A percentile compares a stretch with the other conserved stretches of the same genome.
phyloP scores from a whole-genome alignment of 1,140 invertebrate genomes.

The Caerostris darwini region DNA sequence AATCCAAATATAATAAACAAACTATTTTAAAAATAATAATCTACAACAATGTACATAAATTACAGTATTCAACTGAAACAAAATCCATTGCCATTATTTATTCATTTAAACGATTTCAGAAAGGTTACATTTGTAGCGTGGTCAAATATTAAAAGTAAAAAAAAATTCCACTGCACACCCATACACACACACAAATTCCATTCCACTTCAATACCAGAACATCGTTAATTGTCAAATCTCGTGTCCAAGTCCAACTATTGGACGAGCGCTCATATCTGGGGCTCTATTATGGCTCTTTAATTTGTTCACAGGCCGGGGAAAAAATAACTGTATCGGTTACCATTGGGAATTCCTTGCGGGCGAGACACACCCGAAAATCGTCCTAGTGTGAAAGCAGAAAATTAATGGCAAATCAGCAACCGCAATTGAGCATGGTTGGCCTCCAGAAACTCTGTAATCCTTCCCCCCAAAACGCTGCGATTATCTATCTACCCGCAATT shows the following conservation, averaged over 20 bases:
- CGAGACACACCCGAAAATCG: constrained; percentile 56
- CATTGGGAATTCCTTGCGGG: not conserved
- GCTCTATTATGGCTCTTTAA: constrained; percentile 22
- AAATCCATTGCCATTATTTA: too few relatives aligned
- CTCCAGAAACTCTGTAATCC: constrained; percentile 34
- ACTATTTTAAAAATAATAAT: too few relatives aligned
- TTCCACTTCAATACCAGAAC: not conserved
- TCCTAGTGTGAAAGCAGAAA: constrained; percentile 58
- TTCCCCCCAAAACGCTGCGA: constrained; percentile 28
- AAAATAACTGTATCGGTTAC: constrained; percentile 10
- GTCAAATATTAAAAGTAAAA: too few relatives aligned
- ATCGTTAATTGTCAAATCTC: constrained; percentile 30
- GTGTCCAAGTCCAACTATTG: not conserved
- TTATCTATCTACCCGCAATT: constrained; percentile 10
- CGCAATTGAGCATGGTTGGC: constrained; percentile 46
- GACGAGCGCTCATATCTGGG: not conserved
- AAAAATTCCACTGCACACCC: too few relatives aligned
- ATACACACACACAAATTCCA: not conserved
- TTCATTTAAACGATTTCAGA: too few relatives aligned
- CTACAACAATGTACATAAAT: too few relatives aligned
- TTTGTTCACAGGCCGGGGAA: constrained; percentile 9
- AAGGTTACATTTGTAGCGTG: too few relatives aligned
- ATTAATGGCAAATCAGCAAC: constrained; percentile 74
- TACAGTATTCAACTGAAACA: too few relatives aligned
- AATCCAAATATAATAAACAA: too few relatives aligned